Evolutionary conservation across 2,888 invertebrate genomes (phyloP), one percentile per base, ranked within the genome.

Genomic region (Peribatodes rhomboidaria): DNA sequence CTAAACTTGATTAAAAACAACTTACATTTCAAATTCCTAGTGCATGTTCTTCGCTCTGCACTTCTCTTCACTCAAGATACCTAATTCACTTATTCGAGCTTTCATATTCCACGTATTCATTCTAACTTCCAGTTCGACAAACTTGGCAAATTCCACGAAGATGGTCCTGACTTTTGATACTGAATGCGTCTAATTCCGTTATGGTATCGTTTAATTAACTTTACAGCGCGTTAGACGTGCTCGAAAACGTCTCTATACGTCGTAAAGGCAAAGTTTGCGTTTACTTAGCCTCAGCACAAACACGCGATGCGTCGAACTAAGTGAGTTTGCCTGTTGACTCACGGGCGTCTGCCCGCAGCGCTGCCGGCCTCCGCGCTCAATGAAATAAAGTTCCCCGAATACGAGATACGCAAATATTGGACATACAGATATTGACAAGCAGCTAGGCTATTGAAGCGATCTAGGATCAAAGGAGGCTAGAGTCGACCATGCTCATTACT

Each of bases 281-380:
- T 85, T 80, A 75, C 65, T 72, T 81, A 85, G 83, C 80, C 78
- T 76, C 72, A 80, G 73, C 73, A 75, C 80, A 87, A 88, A 89
- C 84, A 86, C 73, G 54, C 67, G 78, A 82, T 84, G 86, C 83
- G 83, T 79, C 72, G 76, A 83, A 84, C 86, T 85, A 81, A 84
- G 86, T 79, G 82, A 86, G 86, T 89, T 87, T 86, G 81, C 85
- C 82, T 86, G 83, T 87, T 85, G 85, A 83, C 84, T 76, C 70
- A 72, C 71, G 68, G 73, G 75, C 73, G 54, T 64, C 59, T 64
- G 69, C 68, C 62, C 61, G 58, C 62, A 52, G 65, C 64, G 63
- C 49, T 64, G 61, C 65, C 67, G 47, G 31, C 65, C 64, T 66
- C 68, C 69, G 68, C 50, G 71, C 71, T 75, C 74, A 81, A 77